Percentiles rank a stretch among this genome's conserved stretches.
Evolutionary conservation across 2,797 vertebrate species (phyloP).

Genomic region (Melanotaenia trifasciata): DNA sequence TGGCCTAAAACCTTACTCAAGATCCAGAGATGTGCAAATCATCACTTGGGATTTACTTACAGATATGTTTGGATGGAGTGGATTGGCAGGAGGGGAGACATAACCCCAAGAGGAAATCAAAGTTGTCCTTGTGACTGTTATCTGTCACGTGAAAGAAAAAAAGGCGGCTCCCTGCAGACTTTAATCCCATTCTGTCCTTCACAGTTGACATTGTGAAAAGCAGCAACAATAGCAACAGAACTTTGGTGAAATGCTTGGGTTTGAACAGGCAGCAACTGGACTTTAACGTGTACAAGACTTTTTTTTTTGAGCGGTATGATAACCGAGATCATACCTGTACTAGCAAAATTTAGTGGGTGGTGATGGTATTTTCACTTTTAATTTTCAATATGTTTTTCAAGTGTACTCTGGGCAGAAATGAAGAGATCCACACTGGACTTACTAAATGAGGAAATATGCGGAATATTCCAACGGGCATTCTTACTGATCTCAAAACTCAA

Average conservation of each 20-base stretch:
- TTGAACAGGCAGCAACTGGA: conserved; percentile 68
- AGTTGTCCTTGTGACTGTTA: conserved; percentile 43
- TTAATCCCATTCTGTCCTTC: conserved; percentile 64
- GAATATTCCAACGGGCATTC: conserved; percentile 84
- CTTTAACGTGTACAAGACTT: conserved; percentile 57
- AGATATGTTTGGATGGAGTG: conserved; percentile 45
- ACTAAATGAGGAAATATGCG: conserved; percentile 60
- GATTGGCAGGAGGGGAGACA: conserved; percentile 49
- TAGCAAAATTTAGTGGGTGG: conserved; percentile 75
- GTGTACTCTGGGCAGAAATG: conserved; percentile 74
- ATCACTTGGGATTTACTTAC: conserved; percentile 61
- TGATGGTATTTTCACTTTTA: conserved; percentile 46
- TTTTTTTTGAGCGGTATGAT: conserved; percentile 33
- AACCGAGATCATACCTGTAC: conserved; percentile 64
- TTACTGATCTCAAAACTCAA: conserved; percentile 77
- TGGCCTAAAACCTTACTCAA: conserved; percentile 84
- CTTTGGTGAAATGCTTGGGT: conserved; percentile 67
- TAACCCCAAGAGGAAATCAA: conserved; percentile 54
- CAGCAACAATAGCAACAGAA: conserved; percentile 65
- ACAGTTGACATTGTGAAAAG: conserved; percentile 68
- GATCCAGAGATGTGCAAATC: conserved; percentile 43
- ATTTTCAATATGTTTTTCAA: conserved; percentile 32
- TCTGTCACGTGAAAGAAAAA: conserved; percentile 37
- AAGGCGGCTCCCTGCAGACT: conserved; percentile 57
- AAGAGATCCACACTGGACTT: conserved; percentile 80